Conservation (phyloP, 1,140 invertebrate genomes). For the Rhagoletis zephyria region DNA sequence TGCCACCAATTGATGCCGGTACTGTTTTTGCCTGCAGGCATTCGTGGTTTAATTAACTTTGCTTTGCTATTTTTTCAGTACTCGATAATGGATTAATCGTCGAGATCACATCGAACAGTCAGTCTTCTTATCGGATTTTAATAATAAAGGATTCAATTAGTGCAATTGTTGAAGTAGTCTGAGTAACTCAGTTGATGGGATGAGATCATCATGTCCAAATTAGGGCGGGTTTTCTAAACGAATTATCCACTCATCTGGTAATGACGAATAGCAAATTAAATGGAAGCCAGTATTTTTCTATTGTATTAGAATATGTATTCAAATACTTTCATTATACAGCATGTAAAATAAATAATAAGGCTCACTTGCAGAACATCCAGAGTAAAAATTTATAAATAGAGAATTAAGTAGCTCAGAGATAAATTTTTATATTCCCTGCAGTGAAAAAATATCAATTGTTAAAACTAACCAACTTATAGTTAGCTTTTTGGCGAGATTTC, state of each 20-base stretch:
- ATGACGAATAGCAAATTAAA: neutral
- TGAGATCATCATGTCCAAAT: neutral
- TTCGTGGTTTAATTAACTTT: constrained; percentile 42
- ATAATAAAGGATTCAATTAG: constrained; percentile 47
- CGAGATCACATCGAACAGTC: neutral
- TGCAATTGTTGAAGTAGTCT: constrained; percentile 2
- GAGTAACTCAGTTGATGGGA: neutral
- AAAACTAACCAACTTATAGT: too few relatives aligned
- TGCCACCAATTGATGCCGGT: neutral
- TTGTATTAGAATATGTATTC: too few relatives aligned
- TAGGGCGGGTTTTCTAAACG: neutral
- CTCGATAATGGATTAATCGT: neutral
- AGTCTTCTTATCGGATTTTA: constrained; percentile 35
- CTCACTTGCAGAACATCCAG: too few relatives aligned
- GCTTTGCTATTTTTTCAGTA: neutral
- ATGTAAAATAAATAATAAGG: too few relatives aligned
- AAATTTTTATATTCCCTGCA: too few relatives aligned
- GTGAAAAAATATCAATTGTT: too few relatives aligned
- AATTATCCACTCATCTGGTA: neutral
- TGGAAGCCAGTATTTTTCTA: too few relatives aligned
- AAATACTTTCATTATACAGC: too few relatives aligned
- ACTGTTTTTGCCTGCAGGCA: constrained; percentile 14
- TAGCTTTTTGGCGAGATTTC: too few relatives aligned
- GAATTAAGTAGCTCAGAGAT: too few relatives aligned
- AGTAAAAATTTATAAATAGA: too few relatives aligned